Conservation (phyloP, 2,888 invertebrate species). For the Cylloceria caligata region DNA sequence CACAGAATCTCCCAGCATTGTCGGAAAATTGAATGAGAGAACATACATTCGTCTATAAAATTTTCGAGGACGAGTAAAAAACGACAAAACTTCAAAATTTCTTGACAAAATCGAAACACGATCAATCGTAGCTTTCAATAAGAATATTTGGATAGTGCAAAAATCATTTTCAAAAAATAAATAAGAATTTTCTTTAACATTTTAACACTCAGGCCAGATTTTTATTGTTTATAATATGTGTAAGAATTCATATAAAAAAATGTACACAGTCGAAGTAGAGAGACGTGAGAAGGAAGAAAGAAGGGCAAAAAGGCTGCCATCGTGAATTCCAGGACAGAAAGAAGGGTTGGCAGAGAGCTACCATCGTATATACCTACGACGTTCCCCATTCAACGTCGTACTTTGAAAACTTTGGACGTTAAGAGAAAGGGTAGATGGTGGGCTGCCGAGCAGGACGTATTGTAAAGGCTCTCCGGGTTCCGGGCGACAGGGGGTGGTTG, state of each 20-base stretch:
- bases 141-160: too few relatives aligned
- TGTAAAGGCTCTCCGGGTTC: conserved; percentile 79
- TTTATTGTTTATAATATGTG: not conserved
- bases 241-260: conserved; percentile 13
- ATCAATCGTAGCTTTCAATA: too few relatives aligned
- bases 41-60: not conserved
- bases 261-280: conserved; percentile 68
- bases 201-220: not conserved
- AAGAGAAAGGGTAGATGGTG: conserved; percentile 83
- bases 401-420: conserved; percentile 85
- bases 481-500: conserved; percentile 69
- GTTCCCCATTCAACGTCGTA: conserved; percentile 82
- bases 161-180: too few relatives aligned
- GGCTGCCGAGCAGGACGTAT: conserved; percentile 81
- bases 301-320: conserved; percentile 63
- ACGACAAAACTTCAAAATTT: too few relatives aligned
- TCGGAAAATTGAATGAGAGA: conserved; percentile 9
- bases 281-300: conserved; percentile 62
- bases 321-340: conserved; percentile 58
- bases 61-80: too few relatives aligned
- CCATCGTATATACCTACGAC: conserved; percentile 73
- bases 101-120: too few relatives aligned
- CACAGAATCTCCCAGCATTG: conserved; percentile 15
- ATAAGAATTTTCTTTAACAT: too few relatives aligned
- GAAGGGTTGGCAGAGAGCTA: conserved; percentile 42